Base-by-base conservation (phyloP, 2,113 vertebrate species). In the Peucedramus taeniatus region DNA sequence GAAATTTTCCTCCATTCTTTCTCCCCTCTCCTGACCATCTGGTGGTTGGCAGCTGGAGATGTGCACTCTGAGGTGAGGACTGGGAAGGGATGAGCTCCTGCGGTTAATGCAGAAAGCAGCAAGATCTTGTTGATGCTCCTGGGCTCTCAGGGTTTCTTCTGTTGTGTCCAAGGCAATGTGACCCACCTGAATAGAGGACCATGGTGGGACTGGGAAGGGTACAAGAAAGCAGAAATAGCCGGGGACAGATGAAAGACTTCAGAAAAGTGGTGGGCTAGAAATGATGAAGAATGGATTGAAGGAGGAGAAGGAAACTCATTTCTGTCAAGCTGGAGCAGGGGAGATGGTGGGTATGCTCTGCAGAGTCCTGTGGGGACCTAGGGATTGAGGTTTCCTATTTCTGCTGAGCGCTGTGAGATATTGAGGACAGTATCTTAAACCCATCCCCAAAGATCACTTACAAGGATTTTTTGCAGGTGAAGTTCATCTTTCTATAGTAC, bases 361-460 rank as follows among this genome's bases (percentile, higher is more conserved):
- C 44, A 61, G 53, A 21, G 9, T 35, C 33, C 17, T 44, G 0
- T 45, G 77, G 61, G 93, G 42, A 68, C 40, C 4, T 27, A 11
- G 23, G 23, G 33, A 28, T 10, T 0, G 0, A 76, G 21, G 16
- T 83, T 84, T 84, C 45, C 35, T 47, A 6, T 68, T 77, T 63
- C 81, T 91, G 26, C 23, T 64, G n/a, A 1, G 3, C 1, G 1
- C 26, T 72, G 33, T 0, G 0, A 80, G 49, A 35, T 72, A 33
- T 1, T 56, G 59, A 61, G 50, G 51, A 37, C 13, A 6, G 27
- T 56, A 45, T 31, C 40, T 91, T 87, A 77, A 91, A 74, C 11
- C 8, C 20, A 54, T 39, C 26, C 24, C 30, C 24, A 33, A 21
- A 78, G 39, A 59, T 66, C 47, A 30, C 15, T 70, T 39, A 11